phyloP scores from a whole-genome alignment of 1,140 invertebrate genomes.

The Cephus cinctus region DNA sequence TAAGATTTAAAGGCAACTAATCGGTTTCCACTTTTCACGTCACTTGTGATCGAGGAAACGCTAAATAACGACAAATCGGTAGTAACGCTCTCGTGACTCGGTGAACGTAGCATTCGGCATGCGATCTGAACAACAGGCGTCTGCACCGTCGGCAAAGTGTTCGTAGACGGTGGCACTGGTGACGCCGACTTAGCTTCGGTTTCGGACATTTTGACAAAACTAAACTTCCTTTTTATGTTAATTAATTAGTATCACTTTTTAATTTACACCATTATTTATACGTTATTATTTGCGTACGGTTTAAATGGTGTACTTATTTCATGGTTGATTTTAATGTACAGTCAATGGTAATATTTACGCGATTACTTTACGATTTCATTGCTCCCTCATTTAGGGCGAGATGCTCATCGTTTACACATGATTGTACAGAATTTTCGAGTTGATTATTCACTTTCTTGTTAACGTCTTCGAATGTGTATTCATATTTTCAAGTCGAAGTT shows the following conservation, averaged over 20 bases:
- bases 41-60: conserved; percentile 71
- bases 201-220: conserved; percentile 34
- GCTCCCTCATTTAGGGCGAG: no score
- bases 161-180: conserved; percentile 19
- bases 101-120: conserved; percentile 71
- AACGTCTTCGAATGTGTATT: neutral
- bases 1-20: conserved; percentile 60
- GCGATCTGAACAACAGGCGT: conserved; percentile 56
- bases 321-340: no score
- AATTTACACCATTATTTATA: neutral
- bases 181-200: conserved; percentile 33
- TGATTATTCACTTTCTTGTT: neutral
- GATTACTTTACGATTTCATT: no score
- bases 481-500: no score
- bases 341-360: no score
- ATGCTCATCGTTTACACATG: neutral
- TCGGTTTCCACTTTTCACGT: conserved; percentile 58
- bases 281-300: no score
- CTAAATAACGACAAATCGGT: conserved; percentile 80
- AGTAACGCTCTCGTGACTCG: conserved; percentile 79
- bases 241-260: neutral
- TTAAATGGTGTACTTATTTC: no score
- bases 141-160: conserved; percentile 41
- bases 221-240: neutral
- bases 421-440: neutral